These are phyloP conservation scores for Melanophora roralis DNA, from an alignment of 2,888 invertebrate genomes.

Conservation along the genomic window DNA sequence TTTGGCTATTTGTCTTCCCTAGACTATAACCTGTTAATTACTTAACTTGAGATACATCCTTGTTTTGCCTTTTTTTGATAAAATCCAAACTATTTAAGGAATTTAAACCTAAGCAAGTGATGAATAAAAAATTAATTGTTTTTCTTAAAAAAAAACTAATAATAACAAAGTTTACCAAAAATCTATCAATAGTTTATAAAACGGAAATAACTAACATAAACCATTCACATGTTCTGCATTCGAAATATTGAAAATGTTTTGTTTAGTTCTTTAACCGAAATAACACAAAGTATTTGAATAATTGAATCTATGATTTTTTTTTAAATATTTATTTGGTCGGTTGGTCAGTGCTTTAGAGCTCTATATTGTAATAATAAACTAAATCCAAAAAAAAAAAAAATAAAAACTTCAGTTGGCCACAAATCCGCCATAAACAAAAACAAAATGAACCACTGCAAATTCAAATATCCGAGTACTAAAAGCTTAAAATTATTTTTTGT, in stretches of 20 bases:
- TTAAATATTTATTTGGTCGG: neutral
- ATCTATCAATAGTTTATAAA: neutral
- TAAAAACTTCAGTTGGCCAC: conserved; percentile 32
- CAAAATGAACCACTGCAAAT: conserved; percentile 43
- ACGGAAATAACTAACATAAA: neutral
- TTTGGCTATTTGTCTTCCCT: no score
- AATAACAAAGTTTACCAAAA: neutral
- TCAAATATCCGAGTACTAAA: conserved; percentile 18
- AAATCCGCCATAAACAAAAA: conserved; percentile 51
- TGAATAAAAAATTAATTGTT: conserved; percentile 30
- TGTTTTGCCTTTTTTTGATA: no score
- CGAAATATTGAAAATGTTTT: neutral
- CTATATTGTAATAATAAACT: neutral
- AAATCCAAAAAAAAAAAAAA: neutral
- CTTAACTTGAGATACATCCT: no score
- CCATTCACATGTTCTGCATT: neutral
- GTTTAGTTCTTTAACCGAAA: neutral
- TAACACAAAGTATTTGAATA: neutral
- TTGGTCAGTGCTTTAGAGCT: neutral
- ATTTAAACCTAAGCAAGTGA: conserved; percentile 32
- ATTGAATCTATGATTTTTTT: conserved; percentile 14
- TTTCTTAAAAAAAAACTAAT: neutral
- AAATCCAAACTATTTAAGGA: neutral
- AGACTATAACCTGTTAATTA: no score
- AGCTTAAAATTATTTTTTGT: conserved; percentile 36